A percentile compares a stretch with the other conserved stretches of the same genome.
Evolutionary conservation across 2,113 vertebrate species (phyloP).

Genomic region (Stegostoma tigrinum): DNA sequence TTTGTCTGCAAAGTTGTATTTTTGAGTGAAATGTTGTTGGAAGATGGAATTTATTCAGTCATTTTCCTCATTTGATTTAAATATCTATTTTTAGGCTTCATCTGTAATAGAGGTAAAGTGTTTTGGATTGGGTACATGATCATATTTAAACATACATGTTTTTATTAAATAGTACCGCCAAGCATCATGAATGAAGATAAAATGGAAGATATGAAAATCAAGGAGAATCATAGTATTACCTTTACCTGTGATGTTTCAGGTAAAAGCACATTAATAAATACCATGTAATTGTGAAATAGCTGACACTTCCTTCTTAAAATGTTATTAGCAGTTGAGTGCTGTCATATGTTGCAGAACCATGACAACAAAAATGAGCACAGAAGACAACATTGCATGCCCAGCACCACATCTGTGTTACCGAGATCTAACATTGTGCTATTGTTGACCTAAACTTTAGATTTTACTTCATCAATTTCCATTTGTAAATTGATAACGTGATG

Average conservation of each 20-base stretch:
- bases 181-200: constrained; percentile 66
- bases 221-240: constrained; percentile 70
- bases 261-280: constrained; percentile 48
- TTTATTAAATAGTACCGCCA: constrained; percentile 67
- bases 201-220: constrained; percentile 77
- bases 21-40: neutral
- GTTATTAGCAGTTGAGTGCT: neutral
- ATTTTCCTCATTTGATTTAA: neutral
- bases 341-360: neutral
- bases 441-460: neutral
- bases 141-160: neutral
- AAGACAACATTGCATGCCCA: neutral
- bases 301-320: neutral
- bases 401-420: neutral
- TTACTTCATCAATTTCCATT: neutral
- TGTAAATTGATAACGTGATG: neutral
- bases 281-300: neutral
- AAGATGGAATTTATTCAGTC: neutral
- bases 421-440: neutral
- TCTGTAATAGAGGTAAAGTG: neutral
- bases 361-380: neutral
- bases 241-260: constrained; percentile 82
- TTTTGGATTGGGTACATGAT: neutral
- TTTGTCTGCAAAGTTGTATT: neutral
- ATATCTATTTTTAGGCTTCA: neutral